Percentiles rank a stretch among this genome's conserved stretches.
phyloP scores from a whole-genome alignment of 2,888 invertebrate species.

The Cristatella mucedo region DNA sequence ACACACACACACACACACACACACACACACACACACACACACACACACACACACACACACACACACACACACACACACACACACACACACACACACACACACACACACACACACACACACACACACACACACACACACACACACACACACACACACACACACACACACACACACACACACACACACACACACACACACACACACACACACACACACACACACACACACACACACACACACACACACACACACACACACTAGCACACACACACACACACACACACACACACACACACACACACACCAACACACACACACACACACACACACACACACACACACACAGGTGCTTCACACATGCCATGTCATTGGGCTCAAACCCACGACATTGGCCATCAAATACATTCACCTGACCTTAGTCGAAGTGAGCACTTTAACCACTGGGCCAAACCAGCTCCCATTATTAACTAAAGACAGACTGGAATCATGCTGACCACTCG shows the following conservation, averaged over 20 bases:
- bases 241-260: no score
- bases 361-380: no score
- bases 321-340: conserved; percentile 4
- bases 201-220: conserved; percentile 9
- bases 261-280: conserved; percentile 6
- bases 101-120: conserved; percentile 12
- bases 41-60: conserved; percentile 11
- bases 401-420: no score
- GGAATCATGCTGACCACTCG: no score
- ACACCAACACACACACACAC: no score
- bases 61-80: conserved; percentile 12
- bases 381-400: no score
- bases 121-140: conserved; percentile 12
- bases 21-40: conserved; percentile 12
- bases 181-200: conserved; percentile 10
- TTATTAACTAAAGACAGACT: no score
- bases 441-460: no score
- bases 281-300: conserved; percentile 7
- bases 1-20: conserved; percentile 12
- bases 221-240: conserved; percentile 7
- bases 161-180: conserved; percentile 11
- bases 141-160: conserved; percentile 12
- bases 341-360: no score
- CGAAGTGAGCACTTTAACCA: no score
- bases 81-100: conserved; percentile 11